Percentiles rank a stretch among this genome's conserved stretches.
Conservation (phyloP, 2,113 vertebrate species). For the Lepisosteus oculatus region DNA sequence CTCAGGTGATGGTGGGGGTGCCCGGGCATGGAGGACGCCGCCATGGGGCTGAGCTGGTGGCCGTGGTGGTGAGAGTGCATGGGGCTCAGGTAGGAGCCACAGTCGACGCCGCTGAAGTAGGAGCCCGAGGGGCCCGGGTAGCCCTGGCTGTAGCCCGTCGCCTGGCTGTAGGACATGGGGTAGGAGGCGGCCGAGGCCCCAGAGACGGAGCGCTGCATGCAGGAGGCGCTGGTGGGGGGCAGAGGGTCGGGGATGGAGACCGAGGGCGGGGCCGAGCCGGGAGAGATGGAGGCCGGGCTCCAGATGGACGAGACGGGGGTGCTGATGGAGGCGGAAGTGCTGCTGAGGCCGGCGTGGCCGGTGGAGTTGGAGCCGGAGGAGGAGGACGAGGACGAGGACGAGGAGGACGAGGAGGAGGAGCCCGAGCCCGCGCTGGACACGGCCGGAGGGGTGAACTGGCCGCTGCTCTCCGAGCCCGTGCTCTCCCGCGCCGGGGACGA, state of each 20-base stretch:
- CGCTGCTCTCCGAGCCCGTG: conserved; percentile 92
- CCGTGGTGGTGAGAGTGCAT: conserved; percentile 94
- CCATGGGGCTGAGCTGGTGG: conserved; percentile 96
- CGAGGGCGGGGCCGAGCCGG: conserved; percentile 72
- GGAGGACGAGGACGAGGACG: conserved; percentile 47
- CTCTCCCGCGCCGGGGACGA: conserved; percentile 90
- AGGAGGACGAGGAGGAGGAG: conserved; percentile 78
- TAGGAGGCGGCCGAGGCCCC: conserved; percentile 73
- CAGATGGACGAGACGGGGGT: conserved; percentile 89
- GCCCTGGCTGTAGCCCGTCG: conserved; percentile 84
- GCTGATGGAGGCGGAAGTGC: conserved; percentile 79
- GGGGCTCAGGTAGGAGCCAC: conserved; percentile 89
- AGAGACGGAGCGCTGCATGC: conserved; percentile 88
- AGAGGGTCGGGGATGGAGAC: conserved; percentile 77
- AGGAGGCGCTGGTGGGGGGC: conserved; percentile 80
- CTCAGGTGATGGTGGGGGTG: conserved; percentile 85
- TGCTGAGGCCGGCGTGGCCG: conserved; percentile 62
- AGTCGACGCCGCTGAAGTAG: conserved; percentile 94
- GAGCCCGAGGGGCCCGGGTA: conserved; percentile 86
- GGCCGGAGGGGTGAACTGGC: conserved; percentile 92
- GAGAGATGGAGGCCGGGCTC: conserved; percentile 95
- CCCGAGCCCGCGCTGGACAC: conserved; percentile 89
- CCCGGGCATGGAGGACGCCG: conserved; percentile 83
- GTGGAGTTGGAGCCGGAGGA: conserved; percentile 45
- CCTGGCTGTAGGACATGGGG: conserved; percentile 90